Percentiles rank a stretch among this genome's conserved stretches.
phyloP scores from a whole-genome alignment of 2,113 vertebrate species.

The Aphyosemion australe region DNA sequence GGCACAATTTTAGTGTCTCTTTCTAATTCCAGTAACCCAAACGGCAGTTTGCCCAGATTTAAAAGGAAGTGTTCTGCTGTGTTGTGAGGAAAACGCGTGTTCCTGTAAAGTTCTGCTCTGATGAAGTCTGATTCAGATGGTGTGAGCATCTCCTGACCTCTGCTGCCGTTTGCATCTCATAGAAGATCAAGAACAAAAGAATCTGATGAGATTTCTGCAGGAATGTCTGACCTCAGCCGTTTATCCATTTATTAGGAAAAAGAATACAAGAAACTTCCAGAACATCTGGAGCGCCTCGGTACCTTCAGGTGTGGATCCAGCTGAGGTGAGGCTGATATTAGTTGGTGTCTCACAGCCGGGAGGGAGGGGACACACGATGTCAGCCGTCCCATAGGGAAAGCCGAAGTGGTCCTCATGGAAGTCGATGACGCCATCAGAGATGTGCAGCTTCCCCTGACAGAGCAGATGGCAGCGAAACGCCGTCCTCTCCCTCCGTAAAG shows the following conservation, averaged over 20 bases:
- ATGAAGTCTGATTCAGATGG: too few relatives aligned
- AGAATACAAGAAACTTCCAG: not conserved
- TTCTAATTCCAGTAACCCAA: too few relatives aligned
- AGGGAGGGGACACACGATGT: constrained; percentile 43
- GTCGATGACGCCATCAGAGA: not conserved
- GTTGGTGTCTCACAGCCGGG: constrained; percentile 1
- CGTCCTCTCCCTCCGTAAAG: constrained; percentile 16
- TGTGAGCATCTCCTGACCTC: too few relatives aligned
- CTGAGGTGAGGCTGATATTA: constrained; percentile 38
- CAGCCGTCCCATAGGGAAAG: constrained; percentile 67
- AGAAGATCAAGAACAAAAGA: too few relatives aligned
- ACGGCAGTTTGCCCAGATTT: too few relatives aligned
- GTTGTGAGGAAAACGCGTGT: too few relatives aligned
- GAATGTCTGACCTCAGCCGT: too few relatives aligned
- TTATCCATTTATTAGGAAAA: not conserved
- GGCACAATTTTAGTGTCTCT: too few relatives aligned
- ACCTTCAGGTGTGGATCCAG: not conserved
- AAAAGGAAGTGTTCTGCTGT: too few relatives aligned
- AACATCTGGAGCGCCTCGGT: not conserved
- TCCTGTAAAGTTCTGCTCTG: too few relatives aligned
- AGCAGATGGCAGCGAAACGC: constrained; percentile 43
- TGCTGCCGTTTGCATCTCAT: too few relatives aligned
- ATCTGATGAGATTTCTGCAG: too few relatives aligned
- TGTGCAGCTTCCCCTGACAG: constrained; percentile 14
- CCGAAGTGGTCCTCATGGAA: constrained; percentile 71